Base-by-base conservation (phyloP, 2,888 invertebrate species). In the Epirrita christyi region DNA sequence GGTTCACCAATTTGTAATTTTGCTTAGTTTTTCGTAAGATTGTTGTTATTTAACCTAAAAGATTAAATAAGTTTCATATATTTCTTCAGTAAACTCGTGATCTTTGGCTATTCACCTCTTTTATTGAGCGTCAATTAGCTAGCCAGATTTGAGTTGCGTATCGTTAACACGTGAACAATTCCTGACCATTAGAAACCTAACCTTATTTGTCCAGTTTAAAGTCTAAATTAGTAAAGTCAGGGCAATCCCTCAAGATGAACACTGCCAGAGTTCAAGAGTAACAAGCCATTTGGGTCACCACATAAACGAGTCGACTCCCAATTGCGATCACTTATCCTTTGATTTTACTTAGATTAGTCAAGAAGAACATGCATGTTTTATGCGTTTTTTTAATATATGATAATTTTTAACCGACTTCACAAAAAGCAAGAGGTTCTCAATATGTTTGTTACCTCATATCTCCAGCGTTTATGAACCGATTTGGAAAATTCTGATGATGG, bases 111-210 rank as follows among this genome's bases (percentile, higher is more conserved):
- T 73, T 76, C 72, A 73, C 72, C 67, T 72, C 67, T 64, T 66
- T 66, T 60, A 76, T 72, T 77, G 71, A 67, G 63, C 68, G 68
- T 71, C 75, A 78, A 76, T 78, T 78, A 76, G 68, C n/a, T 78
- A 76, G 58, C 64, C 73, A 70, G 75, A 75, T 58, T 58, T 10
- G 58, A 54, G 53, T n/a, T 45, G 36, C 44, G 29, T 15, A 21
- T 41, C 40, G 29, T 46, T 50, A 21, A 28, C 37, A 42, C 15
- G 37, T 41, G n/a, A 43, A 7, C 21, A 15, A 43, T 29, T 13
- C 21, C 2, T 21, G 21, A 21, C 14, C 27, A 10, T 11, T 21
- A 7, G 29, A 43, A 43, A 11, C 7, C 11, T 50, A 55, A 65
- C 70, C 57, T 56, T 70, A 54, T 9, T 0, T n/a, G 21, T 28